Conservation (phyloP, 2,797 vertebrate species). For the Natrix natrix region DNA sequence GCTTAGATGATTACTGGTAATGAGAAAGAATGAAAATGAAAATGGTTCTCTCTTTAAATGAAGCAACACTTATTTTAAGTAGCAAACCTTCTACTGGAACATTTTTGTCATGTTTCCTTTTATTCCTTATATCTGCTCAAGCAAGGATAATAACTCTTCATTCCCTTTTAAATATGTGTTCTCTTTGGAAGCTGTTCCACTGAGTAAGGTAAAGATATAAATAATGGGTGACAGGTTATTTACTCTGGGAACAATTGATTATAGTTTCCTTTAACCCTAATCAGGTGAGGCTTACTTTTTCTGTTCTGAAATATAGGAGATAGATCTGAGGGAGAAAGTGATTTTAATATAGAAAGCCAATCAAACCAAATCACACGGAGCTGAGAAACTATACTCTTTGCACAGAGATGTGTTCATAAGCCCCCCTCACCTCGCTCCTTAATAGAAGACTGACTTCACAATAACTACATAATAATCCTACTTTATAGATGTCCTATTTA, state of each 20-base stretch:
- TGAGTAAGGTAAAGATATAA: background rate
- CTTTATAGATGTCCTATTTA: background rate
- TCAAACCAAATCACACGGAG: background rate
- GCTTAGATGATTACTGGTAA: background rate
- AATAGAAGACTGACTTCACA: background rate
- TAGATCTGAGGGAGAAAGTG: background rate
- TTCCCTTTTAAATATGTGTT: background rate
- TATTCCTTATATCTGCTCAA: constrained; percentile 10
- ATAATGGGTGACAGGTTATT: background rate
- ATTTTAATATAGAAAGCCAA: background rate
- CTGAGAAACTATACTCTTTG: background rate
- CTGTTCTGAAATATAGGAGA: constrained; percentile 11
- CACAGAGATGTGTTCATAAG: background rate
- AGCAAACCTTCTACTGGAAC: constrained; percentile 1
- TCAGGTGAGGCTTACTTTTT: background rate
- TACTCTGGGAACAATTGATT: background rate
- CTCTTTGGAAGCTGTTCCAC: background rate
- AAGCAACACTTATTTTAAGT: background rate
- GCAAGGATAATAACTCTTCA: background rate
- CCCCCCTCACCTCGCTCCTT: background rate
- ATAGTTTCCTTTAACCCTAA: background rate
- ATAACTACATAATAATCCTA: background rate
- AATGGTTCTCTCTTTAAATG: background rate
- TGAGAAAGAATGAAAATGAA: background rate
- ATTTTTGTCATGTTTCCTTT: background rate